phyloP scores from a whole-genome alignment of 2,797 vertebrate genomes.

The Argyrosomus regius region DNA sequence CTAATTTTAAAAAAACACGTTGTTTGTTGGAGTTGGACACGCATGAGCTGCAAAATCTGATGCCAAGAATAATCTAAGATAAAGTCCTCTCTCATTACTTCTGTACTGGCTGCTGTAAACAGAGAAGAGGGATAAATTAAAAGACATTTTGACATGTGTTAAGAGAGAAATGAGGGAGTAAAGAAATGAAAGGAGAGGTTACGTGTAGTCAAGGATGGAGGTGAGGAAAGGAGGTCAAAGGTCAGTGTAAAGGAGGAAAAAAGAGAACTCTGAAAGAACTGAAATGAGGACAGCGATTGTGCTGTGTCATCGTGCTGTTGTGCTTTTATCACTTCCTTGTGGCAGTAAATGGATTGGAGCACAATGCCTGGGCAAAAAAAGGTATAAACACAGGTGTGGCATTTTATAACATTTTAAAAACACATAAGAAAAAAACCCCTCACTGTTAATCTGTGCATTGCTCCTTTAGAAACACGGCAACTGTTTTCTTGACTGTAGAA shows the following conservation, averaged over 20 bases:
- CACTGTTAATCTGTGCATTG: background rate
- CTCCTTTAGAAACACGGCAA: background rate
- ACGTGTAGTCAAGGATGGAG: background rate
- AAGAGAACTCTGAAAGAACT: background rate
- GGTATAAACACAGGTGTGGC: background rate
- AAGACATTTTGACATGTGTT: background rate
- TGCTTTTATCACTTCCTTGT: conserved; percentile 58
- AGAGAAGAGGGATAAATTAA: background rate
- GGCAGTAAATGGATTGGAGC: background rate
- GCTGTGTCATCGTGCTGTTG: conserved; percentile 74
- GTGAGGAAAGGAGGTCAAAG: background rate
- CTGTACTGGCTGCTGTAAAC: background rate
- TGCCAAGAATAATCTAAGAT: background rate
- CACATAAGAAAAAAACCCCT: background rate
- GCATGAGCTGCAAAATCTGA: conserved; percentile 5
- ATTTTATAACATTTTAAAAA: background rate
- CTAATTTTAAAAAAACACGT: conserved; percentile 28
- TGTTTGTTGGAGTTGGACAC: background rate
- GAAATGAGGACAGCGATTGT: conserved; percentile 23
- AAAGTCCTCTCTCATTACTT: background rate
- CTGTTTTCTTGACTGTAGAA: background rate
- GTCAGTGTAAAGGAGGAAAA: background rate
- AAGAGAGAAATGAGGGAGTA: background rate
- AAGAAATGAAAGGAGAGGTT: background rate
- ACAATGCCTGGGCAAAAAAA: background rate